These are phyloP conservation scores for Epinephelus moara DNA, from an alignment of 2,113 vertebrate genomes.

Conservation along the genomic window DNA sequence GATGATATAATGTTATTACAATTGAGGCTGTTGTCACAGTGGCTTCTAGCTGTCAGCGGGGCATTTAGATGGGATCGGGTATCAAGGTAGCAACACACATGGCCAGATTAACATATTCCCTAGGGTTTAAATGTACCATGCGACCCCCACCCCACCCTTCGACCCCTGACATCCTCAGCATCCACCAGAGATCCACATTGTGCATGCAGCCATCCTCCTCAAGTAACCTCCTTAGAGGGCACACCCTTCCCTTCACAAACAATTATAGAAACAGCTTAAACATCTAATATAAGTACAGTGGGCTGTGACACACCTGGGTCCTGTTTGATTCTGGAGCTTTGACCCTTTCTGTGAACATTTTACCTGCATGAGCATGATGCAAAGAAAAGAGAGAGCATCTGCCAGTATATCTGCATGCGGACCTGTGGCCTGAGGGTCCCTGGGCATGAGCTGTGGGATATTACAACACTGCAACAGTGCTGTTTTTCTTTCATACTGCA, in stretches of 20 bases:
- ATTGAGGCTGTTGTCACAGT: not conserved
- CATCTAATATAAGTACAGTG: not conserved
- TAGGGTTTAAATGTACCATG: not conserved
- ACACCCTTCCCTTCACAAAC: conserved; percentile 21
- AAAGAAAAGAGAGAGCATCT: not conserved
- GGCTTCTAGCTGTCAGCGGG: conserved; percentile 19
- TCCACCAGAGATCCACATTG: conserved; percentile 19
- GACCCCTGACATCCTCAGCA: conserved; percentile 35
- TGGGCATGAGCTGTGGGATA: conserved; percentile 4
- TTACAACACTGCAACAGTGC: not conserved
- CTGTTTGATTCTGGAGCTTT: not conserved
- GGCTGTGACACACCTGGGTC: conserved; percentile 18
- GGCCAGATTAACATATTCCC: not conserved
- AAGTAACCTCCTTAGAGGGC: conserved; percentile 8
- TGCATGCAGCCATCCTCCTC: conserved; percentile 4
- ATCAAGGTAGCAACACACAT: conserved; percentile 7
- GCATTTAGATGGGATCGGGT: conserved; percentile 8
- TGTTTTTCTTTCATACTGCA: not conserved
- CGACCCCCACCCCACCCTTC: not conserved
- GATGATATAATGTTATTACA: conserved; percentile 15
- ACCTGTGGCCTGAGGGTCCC: not conserved
- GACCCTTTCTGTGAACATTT: not conserved
- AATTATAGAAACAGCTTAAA: conserved; percentile 7
- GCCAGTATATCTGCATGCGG: conserved; percentile 8
- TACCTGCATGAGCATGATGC: conserved; percentile 8